A percentile compares a stretch with the other conserved stretches of the same genome.
phyloP scores from a whole-genome alignment of 1,140 invertebrate genomes.

The Leguminivora glycinivorella region DNA sequence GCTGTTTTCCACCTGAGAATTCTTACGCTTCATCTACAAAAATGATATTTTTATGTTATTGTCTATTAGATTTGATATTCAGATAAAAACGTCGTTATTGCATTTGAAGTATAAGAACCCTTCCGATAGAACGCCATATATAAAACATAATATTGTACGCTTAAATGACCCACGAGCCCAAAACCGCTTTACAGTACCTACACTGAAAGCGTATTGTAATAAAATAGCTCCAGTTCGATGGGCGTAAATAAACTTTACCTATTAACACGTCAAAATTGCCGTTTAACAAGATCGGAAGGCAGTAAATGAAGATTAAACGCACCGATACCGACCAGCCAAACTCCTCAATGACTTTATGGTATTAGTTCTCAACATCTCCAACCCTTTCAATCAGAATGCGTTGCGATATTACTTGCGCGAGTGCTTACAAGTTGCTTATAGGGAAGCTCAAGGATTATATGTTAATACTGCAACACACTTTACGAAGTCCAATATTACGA shows the following conservation, averaged over 20 bases:
- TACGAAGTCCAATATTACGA: too few relatives aligned
- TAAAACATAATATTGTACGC: too few relatives aligned
- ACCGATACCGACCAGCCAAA: constrained; percentile 57
- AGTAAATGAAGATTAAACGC: constrained; percentile 69
- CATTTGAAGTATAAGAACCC: too few relatives aligned
- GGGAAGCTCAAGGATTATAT: neutral
- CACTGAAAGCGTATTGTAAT: constrained; percentile 24
- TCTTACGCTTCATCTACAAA: too few relatives aligned
- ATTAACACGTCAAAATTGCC: constrained; percentile 69
- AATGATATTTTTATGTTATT: too few relatives aligned
- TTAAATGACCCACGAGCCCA: neutral
- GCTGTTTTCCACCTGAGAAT: too few relatives aligned
- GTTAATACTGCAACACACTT: too few relatives aligned
- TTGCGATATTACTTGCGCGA: constrained; percentile 21
- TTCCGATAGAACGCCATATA: too few relatives aligned
- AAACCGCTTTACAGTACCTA: too few relatives aligned
- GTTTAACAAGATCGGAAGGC: constrained; percentile 61
- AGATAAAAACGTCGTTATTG: too few relatives aligned
- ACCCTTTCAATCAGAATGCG: constrained; percentile 26
- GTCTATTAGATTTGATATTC: too few relatives aligned
- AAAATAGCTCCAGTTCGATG: constrained; percentile 40
- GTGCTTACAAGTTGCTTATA: neutral
- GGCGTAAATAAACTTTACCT: constrained; percentile 61
- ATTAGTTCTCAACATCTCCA: constrained; percentile 48
- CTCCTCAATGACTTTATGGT: constrained; percentile 64